A percentile compares a stretch with the other conserved stretches of the same genome.
Conservation (phyloP, 1,140 invertebrate species). For the Anastrepha ludens region DNA sequence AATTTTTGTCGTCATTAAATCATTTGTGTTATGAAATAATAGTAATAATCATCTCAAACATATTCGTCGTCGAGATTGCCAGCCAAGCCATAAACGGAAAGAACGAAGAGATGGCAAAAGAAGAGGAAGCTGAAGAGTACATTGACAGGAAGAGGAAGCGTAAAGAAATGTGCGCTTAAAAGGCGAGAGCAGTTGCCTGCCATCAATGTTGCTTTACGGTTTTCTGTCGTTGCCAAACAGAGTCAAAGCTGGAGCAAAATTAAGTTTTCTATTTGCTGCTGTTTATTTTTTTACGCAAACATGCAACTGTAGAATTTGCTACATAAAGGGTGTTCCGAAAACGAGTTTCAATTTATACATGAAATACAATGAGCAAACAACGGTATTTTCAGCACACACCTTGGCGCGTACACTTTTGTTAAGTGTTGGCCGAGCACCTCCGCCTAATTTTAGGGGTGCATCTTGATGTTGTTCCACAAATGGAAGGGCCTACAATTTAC, state of each 20-base stretch:
- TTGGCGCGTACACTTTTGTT: too few relatives aligned
- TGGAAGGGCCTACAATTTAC: too few relatives aligned
- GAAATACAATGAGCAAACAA: too few relatives aligned
- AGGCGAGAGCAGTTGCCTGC: neutral
- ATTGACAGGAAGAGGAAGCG: constrained; percentile 53
- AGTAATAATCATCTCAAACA: constrained; percentile 34
- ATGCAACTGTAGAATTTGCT: neutral
- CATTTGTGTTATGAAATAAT: constrained; percentile 39
- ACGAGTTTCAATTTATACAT: too few relatives aligned
- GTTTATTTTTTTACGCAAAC: constrained; percentile 3
- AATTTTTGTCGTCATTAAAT: constrained; percentile 58
- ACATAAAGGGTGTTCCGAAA: too few relatives aligned
- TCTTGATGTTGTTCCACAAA: too few relatives aligned
- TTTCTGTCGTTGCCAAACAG: constrained; percentile 29
- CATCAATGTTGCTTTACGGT: constrained; percentile 17
- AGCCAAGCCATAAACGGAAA: constrained; percentile 1
- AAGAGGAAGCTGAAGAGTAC: neutral
- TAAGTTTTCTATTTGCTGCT: constrained; percentile 10
- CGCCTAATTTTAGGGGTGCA: too few relatives aligned
- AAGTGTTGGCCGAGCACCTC: too few relatives aligned
- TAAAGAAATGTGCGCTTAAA: constrained; percentile 37
- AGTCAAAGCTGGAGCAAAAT: neutral
- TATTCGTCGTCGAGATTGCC: neutral
- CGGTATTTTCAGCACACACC: too few relatives aligned
- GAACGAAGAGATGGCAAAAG: neutral